Evolutionary conservation across 2,113 vertebrate genomes (phyloP).

Genomic region (Anser brachyrhynchus): DNA sequence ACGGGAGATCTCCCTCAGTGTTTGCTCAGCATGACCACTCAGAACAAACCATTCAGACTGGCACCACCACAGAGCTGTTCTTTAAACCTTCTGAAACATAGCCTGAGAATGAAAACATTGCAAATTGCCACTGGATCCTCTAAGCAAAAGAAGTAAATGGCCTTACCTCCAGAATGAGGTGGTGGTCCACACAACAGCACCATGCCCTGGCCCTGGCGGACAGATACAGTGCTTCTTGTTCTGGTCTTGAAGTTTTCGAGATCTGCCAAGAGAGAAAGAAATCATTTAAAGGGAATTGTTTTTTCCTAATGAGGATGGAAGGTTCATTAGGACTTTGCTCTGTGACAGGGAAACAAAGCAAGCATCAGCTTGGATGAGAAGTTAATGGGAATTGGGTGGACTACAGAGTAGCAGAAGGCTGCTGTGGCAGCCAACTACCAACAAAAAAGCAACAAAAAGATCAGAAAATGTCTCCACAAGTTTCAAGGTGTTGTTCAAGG

Average conservation of each 20-base stretch:
- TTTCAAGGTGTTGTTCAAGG: neutral
- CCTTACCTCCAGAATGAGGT: conserved; percentile 91
- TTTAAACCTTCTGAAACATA: neutral
- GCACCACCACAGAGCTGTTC: neutral
- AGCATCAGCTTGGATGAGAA: neutral
- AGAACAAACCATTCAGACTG: neutral
- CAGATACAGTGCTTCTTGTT: conserved; percentile 89
- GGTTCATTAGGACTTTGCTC: neutral
- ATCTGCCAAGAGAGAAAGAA: conserved; percentile 79
- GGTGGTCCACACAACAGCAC: conserved; percentile 95
- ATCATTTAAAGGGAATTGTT: neutral
- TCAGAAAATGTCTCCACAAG: neutral
- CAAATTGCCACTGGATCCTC: fast-evolving
- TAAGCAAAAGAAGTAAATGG: neutral
- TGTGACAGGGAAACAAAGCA: neutral
- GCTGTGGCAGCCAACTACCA: neutral
- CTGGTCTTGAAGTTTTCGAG: conserved; percentile 94
- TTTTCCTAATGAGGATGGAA: neutral
- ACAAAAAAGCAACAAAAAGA: neutral
- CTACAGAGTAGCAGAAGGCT: fast-evolving
- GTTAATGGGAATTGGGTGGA: neutral
- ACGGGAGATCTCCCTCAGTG: fast-evolving
- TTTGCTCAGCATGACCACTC: neutral
- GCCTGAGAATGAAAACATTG: neutral
- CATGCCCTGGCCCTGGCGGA: conserved; percentile 96